Evolutionary conservation across 2,797 vertebrate species (phyloP).

Genomic region (Anas bahamensis): DNA sequence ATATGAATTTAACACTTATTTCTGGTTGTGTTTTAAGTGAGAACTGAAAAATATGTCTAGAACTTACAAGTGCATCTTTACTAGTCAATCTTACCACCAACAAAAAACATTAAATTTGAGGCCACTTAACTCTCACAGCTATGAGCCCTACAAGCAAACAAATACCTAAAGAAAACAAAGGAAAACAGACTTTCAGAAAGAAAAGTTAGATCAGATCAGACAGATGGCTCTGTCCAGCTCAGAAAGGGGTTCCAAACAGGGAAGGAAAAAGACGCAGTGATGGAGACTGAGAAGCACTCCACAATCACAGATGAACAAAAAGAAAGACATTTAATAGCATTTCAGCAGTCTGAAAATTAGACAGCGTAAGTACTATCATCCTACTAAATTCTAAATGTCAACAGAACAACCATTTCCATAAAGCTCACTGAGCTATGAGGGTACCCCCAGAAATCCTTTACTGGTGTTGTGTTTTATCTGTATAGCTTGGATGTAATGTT

Average conservation of each 20-base stretch:
- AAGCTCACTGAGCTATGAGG: conserved; percentile 63
- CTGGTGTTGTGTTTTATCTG: conserved; percentile 70
- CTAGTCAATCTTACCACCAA: background rate
- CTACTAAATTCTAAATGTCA: conserved; percentile 42
- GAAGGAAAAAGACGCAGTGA: conserved; percentile 29
- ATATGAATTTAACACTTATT: background rate
- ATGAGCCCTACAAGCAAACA: background rate
- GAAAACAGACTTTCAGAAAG: background rate
- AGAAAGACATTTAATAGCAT: conserved; percentile 58
- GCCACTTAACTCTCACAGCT: background rate
- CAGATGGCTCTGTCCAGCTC: background rate
- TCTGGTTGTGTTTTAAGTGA: background rate
- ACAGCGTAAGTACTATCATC: conserved; percentile 55
- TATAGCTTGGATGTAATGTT: conserved; percentile 76
- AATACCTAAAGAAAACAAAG: background rate
- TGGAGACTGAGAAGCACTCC: background rate
- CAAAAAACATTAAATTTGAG: background rate
- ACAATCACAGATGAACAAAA: conserved; percentile 54
- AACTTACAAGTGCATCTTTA: background rate
- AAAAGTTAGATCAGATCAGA: background rate
- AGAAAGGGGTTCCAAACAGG: background rate
- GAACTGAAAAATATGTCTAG: background rate
- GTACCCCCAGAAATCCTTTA: conserved; percentile 66
- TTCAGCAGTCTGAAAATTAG: conserved; percentile 47
- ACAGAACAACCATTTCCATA: conserved; percentile 68